Evolutionary conservation across 92 coral and sea anemone genomes (phyloP), one percentile per base, ranked within the genome.

Genomic region (Desmophyllum pertusum): DNA sequence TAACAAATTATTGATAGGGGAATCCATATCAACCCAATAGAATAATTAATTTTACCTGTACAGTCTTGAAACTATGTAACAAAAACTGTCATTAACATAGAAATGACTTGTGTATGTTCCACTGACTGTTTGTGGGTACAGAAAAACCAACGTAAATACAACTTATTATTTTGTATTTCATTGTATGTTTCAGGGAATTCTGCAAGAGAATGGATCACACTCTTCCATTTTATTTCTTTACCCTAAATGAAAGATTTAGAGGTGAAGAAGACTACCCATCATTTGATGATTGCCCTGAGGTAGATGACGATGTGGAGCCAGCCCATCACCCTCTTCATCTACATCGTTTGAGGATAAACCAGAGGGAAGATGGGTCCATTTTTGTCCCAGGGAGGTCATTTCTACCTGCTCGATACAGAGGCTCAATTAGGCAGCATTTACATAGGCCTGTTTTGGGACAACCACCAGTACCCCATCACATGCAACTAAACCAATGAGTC

Each of bases 271-370:
- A 59, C 14, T 59, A 59, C 27, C 86, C 84, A 61, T 92, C 93
- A 11, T 91, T 91, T 85, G 93, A 92, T 42, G 89, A 83, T n/a
- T 77, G 84, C 70, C 93, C 89, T 33, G 86, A 85, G 4, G 59
- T 75, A 35, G 86, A 80, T 55, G 85, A 85, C 27, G 82, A 84
- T 37, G 91, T 89, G 42, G 88, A 82, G 42, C 64, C 59, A 45
- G 75, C 84, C 59, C 67, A 65, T 29, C 95, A 92, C 86, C 95
- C 91, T 25, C 86, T 92, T 51, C 88, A 89, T 11, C 89, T 92
- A 4, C 90, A 89, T 64, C 77, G 85, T 23, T 82, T 91, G 14
- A 1, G 65, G 15, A 59, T 70, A 3, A 70, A 42, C 10, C 75
- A 70, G 29, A 70, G 65, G 27, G 65, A 59, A 59, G 65, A 59